Base-by-base conservation (phyloP, 2,797 vertebrate species). In the Esox masquinongy region DNA sequence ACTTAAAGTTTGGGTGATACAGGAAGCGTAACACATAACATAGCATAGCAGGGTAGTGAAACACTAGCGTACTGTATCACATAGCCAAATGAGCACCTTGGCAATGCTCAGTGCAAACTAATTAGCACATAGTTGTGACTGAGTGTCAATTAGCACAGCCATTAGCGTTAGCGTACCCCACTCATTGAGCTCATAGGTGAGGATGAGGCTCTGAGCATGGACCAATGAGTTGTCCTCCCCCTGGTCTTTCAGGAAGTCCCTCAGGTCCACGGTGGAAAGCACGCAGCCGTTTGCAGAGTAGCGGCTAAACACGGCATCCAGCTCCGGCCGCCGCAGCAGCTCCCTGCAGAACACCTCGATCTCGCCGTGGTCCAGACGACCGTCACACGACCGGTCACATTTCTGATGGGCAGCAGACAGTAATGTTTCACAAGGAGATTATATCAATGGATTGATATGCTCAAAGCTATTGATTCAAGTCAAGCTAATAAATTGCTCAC, bases 321-420 rank as follows among this genome's bases (percentile, higher is more conserved):
- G 84, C 86, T 98, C 98, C 0, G 96, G 96, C 1, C 98, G 93
- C 8, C 93, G 94, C 86, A 98, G 89, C 80, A 99, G 85, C 86
- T 93, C 93, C 63, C 94, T 93, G 85, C 97, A 97, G 80, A 99
- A 98, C 78, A 95, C 90, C 76, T 98, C 97, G 0, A 98, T 96
- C 90, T 99, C 98, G 0, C 85, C 73, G 0, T 95, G 96, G 82
- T 99, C 96, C 84, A 99, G 92, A 5, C 95, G 93, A 9, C 94
- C 92, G 0, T 97, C 91, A 0, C 93, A 95, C 0, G 97, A 99
- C 36, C 34, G 91, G 88, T 99, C 98, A 31, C 97, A 98, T 63
- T 97, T 95, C 98, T 99, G 73, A 26, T 63, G 14, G 47, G 49
- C 19, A 39, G 16, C 47, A 11, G 53, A 29, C 53, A 50, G 9